Conservation (phyloP, 2,113 vertebrate species). For the Scopus umbretta region DNA sequence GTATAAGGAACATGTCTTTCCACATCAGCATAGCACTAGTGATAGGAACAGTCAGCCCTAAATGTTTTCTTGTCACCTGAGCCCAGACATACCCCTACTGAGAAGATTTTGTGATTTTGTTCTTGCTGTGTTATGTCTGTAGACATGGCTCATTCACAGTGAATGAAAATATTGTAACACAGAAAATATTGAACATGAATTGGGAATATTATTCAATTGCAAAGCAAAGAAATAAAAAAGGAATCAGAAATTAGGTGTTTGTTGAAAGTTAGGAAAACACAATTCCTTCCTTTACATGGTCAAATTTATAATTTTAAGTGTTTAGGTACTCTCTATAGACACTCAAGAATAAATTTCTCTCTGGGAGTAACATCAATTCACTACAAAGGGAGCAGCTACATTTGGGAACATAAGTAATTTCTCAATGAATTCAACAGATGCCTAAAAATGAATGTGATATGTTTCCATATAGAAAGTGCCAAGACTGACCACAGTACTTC, state of each 20-base stretch:
- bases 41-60: not conserved
- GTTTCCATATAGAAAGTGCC: not conserved
- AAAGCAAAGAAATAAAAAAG: not conserved
- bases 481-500: not conserved
- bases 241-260: not conserved
- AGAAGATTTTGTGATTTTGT: not conserved
- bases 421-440: not conserved
- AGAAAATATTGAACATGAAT: not conserved
- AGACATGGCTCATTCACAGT: not conserved
- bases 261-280: not conserved
- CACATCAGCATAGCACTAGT: not conserved
- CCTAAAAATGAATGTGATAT: not conserved
- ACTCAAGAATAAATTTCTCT: not conserved
- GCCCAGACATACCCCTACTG: not conserved
- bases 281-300: not conserved
- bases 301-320: not conserved
- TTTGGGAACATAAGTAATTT: fast-evolving
- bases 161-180: not conserved
- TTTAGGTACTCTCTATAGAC: not conserved
- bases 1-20: not conserved
- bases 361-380: fast-evolving
- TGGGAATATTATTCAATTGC: not conserved
- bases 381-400: not conserved
- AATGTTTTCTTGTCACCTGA: not conserved
- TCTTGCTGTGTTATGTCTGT: not conserved